Conservation (phyloP, 2,113 vertebrate species). For the Brienomyrus brachyistius region DNA sequence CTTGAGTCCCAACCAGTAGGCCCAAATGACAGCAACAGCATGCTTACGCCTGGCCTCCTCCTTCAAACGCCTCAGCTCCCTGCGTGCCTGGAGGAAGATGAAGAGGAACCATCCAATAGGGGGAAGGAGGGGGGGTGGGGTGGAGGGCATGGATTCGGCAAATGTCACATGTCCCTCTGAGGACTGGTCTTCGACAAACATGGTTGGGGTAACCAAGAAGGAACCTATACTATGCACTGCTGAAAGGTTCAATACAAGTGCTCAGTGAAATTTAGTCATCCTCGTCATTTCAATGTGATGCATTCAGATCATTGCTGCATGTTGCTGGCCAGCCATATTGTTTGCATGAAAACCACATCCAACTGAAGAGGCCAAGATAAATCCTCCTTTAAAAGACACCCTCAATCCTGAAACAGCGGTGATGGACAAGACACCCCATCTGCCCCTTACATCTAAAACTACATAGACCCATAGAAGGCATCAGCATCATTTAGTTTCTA, state of each 20-base stretch:
- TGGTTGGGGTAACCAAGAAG: background rate
- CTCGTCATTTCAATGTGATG: background rate
- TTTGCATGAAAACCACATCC: background rate
- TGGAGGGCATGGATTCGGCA: conserved; percentile 32
- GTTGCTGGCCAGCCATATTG: background rate
- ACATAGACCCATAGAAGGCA: background rate
- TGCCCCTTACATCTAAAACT: background rate
- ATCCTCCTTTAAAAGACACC: background rate
- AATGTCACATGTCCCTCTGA: conserved; percentile 20
- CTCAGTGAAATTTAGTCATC: background rate
- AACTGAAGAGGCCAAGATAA: background rate
- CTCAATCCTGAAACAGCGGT: background rate
- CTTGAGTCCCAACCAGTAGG: conserved; percentile 99
- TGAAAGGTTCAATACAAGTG: background rate
- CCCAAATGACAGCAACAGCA: conserved; percentile 98
- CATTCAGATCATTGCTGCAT: background rate
- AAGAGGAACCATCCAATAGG: conserved; percentile 30
- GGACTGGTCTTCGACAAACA: conserved; percentile 26
- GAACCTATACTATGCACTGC: background rate
- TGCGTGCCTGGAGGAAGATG: conserved; percentile 82
- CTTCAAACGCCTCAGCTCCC: conserved; percentile 95
- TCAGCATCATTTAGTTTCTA: background rate
- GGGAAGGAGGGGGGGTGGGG: conserved; percentile 39
- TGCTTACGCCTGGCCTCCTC: conserved; percentile 95
- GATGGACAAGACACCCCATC: background rate